phyloP scores from a whole-genome alignment of 2,888 invertebrate species.

The Andrena bicolor region DNA sequence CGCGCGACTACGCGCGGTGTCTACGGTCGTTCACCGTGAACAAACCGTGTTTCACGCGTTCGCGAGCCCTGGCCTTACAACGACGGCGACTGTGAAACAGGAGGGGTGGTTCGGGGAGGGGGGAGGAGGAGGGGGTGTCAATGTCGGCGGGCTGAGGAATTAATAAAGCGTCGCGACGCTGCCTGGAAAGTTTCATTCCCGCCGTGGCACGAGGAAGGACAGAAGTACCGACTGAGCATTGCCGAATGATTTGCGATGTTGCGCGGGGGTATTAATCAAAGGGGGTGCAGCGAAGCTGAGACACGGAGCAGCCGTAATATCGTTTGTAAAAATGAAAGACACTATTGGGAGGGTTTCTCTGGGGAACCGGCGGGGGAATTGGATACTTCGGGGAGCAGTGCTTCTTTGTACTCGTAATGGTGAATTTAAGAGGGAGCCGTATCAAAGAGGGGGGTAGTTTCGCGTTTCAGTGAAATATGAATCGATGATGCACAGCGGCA shows the following conservation, averaged over 20 bases:
- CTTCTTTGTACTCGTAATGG: not conserved
- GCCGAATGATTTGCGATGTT: not conserved
- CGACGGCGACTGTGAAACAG: conserved; percentile 25
- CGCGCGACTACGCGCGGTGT: not conserved
- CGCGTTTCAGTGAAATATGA: not conserved
- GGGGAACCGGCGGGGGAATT: not conserved
- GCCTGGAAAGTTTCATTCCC: conserved; percentile 58
- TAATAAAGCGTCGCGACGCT: conserved; percentile 72
- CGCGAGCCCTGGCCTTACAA: conserved; percentile 2
- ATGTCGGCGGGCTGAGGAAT: conserved; percentile 64
- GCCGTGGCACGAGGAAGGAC: conserved; percentile 3
- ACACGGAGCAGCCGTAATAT: not conserved
- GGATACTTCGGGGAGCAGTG: not conserved
- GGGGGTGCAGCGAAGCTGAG: not conserved
- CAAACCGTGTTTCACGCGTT: conserved; percentile 12
- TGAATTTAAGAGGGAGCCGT: not conserved
- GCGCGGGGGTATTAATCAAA: conserved; percentile 1
- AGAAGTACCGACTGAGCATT: not conserved
- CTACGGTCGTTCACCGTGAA: conserved; percentile 26
- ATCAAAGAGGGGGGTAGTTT: not conserved
- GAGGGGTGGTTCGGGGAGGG: not conserved
- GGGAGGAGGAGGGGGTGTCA: conserved; percentile 6
- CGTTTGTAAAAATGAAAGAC: conserved; percentile 2
- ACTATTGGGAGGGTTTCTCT: conserved; percentile 3
- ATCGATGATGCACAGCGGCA: not conserved